Conservation (phyloP, 2,888 invertebrate genomes). For the Leptinotarsa peninsularis region DNA sequence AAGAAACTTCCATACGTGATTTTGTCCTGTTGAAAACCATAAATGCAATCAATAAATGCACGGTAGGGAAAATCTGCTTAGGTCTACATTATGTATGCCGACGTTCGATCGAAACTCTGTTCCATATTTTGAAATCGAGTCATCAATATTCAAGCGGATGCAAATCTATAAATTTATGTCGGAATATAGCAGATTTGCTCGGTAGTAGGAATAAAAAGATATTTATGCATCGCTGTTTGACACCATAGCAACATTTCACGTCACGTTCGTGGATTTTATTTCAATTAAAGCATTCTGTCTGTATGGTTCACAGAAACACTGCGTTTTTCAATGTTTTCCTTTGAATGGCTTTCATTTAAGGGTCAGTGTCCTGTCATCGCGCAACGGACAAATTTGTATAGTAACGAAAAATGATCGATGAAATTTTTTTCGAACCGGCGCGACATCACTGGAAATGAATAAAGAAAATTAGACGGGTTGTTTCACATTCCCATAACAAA, state of each 20-base stretch:
- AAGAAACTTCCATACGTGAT: background rate
- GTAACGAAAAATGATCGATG: background rate
- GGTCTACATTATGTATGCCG: slow-evolving; percentile 15
- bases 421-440: background rate
- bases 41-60: slow-evolving; percentile 14
- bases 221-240: slow-evolving; percentile 18
- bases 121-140: slow-evolving; percentile 17
- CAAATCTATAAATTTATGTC: slow-evolving; percentile 22
- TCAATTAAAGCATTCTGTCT: background rate
- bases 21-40: background rate
- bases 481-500: no score
- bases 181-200: slow-evolving; percentile 13
- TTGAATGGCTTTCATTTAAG: background rate
- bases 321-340: background rate
- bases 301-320: background rate
- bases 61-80: slow-evolving; percentile 6
- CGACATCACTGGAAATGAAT: no score
- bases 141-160: slow-evolving; percentile 24
- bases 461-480: no score
- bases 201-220: slow-evolving; percentile 13
- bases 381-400: background rate
- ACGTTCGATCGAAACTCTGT: slow-evolving; percentile 8
- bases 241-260: background rate
- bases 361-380: background rate
- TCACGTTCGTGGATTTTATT: slow-evolving; percentile 11